phyloP scores from a whole-genome alignment of 2,888 invertebrate species.

The Agrypnus murinus region DNA sequence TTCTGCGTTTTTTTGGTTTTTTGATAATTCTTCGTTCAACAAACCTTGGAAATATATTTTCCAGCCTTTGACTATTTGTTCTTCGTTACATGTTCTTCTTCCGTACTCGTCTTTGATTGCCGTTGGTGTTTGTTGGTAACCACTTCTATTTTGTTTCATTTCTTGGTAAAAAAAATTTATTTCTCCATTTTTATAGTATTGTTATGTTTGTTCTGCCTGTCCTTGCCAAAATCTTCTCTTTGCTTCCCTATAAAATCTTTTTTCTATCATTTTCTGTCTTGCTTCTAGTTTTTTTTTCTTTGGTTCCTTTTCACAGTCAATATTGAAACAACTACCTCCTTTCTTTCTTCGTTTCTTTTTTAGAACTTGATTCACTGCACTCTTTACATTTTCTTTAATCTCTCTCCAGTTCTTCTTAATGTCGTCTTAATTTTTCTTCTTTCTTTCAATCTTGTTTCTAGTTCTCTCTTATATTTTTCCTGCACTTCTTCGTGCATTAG shows the following conservation, averaged over 20 bases:
- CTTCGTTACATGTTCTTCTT: not conserved
- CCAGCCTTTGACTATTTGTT: not conserved
- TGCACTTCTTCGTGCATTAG: not conserved
- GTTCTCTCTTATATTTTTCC: not conserved
- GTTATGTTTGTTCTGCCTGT: not conserved
- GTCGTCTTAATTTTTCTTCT: not conserved
- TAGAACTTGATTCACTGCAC: not conserved
- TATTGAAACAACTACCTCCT: too few relatives aligned
- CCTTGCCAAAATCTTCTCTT: not conserved
- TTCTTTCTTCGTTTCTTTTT: not conserved
- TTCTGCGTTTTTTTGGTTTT: not conserved
- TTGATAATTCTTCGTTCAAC: too few relatives aligned
- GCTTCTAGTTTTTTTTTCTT: not conserved
- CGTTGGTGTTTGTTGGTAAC: not conserved
- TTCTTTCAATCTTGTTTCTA: not conserved
- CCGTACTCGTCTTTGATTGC: too few relatives aligned
- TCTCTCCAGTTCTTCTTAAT: conserved; percentile 8
- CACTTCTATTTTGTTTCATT: not conserved
- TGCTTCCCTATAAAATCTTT: not conserved
- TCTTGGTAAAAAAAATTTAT: not conserved
- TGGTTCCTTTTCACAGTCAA: too few relatives aligned
- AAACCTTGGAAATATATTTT: too few relatives aligned
- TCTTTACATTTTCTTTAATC: too few relatives aligned
- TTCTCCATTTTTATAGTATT: not conserved
- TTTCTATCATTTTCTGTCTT: not conserved